Evolutionary conservation across 2,797 vertebrate species (phyloP), one percentile per base, ranked within the genome.

Genomic region (Oreochromis grahami): DNA sequence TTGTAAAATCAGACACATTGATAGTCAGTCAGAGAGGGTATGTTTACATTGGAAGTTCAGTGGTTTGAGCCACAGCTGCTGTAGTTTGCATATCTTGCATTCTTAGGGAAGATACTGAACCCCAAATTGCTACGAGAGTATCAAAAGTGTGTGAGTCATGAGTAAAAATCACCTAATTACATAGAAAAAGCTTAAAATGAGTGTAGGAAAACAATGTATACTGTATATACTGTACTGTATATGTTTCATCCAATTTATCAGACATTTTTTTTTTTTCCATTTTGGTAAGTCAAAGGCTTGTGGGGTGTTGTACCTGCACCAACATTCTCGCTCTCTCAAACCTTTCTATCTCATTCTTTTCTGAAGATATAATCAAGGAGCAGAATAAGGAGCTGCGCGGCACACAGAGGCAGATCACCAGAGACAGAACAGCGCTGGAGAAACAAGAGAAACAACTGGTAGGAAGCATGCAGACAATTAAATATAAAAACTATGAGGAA

Each of bases 381-480:
- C 99, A 99, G 95, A 96, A 97, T 21, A 97, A 97, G 92, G 98
- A 99, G 92, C 93, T 99, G 92, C 97, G 98, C 82, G 97, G 98
- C 80, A 99, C 98, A 24, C 99, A 99, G 95, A 98, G 99, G 90
- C 96, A 98, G 92, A 99, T 99, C 96, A 96, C 97, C 94, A 97
- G 98, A 95, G 99, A 99, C 87, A 96, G 99, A 95, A 92, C 97
- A 78, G 97, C 97, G 53, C 96, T 99, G 84, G 99, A 99, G 93
- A 99, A 97, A 93, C 98, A 99, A 89, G 98, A 99, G 95, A 99
- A 98, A 91, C 99, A 99, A 96, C 95, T 99, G 98, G 98, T 99
- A 93, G 95, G 98, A 81, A 4, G 24, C 79, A 77, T 78, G 60
- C 80, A 43, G 52, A 85, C 84, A 81, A 43, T 60, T 58, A 68